Evolutionary conservation across 2,113 vertebrate genomes (phyloP), one percentile per base, ranked within the genome.

Genomic region (Semicossyphus pulcher): DNA sequence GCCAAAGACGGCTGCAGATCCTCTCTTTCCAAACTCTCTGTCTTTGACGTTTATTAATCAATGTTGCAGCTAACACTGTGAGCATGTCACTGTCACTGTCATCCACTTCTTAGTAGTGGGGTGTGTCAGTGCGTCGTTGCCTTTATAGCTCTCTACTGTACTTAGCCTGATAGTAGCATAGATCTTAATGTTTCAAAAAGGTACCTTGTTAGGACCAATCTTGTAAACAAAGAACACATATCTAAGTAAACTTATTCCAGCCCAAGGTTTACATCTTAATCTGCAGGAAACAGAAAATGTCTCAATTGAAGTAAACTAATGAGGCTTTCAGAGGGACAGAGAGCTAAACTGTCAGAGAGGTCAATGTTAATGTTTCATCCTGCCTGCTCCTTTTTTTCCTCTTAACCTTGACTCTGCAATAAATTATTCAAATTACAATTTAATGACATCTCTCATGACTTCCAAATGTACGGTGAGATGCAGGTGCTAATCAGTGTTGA

Each of bases 391-490:
- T 25, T 62, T 14, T 47, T n/a, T n/a, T n/a, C n/a, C n/a, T 56
- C 53, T 69, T 56, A 21, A n/a, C n/a, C 29, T 42, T 37, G n/a
- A 9, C 49, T 74, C 36, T 42, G 60, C 75, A 58, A 14, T 58
- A 20, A 64, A 5, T 28, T 51, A 16, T 66, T 81, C 59, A 81
- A 71, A 81, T 60, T 31, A 28, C 11, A 60, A 11, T 42, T 81
- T 81, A 79, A 84, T 71, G 60, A 57, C 37, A 36, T 63, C 59
- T 81, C 62, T 32, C 34, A 20, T 76, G 80, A 81, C 77, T 83
- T 81, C 58, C 56, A 41, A 44, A 79, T 52, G 39, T 60, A 51
- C 73, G 31, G 37, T 25, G 54, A 74, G 59, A 59, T 49, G 34
- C 49, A 23, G 25, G 57, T 2, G 11, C 71, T 86, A 56, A 86